Evolutionary conservation across 2,113 vertebrate species (phyloP).

Genomic region (Hystrix cristata): DNA sequence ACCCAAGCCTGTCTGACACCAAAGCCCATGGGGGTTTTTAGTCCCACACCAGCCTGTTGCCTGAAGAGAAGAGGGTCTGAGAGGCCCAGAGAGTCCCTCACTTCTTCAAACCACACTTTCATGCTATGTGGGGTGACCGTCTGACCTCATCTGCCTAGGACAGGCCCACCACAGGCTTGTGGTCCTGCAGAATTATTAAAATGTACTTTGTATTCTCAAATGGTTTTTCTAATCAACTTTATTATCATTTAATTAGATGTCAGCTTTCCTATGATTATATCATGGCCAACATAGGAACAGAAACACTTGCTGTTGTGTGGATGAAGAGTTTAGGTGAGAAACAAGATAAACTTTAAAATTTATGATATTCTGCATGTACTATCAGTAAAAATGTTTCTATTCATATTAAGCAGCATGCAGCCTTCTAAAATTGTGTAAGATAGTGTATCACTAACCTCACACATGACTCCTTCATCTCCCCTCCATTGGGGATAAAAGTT

Average conservation of each 20-base stretch:
- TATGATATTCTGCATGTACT: not conserved
- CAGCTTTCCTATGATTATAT: not conserved
- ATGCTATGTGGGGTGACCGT: not conserved
- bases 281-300: not conserved
- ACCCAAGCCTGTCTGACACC: not conserved
- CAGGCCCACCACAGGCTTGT: not conserved
- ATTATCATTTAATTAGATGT: not conserved
- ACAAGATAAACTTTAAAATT: conserved; percentile 32
- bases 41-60: not conserved
- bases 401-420: not conserved
- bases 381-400: not conserved
- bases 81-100: not conserved
- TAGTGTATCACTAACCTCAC: not conserved
- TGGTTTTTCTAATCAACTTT: not conserved
- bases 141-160: not conserved
- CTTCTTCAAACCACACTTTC: not conserved
- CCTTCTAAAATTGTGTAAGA: not conserved
- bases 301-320: not conserved
- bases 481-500: not conserved
- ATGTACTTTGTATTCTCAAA: not conserved
- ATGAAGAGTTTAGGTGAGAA: not conserved
- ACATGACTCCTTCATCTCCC: not conserved
- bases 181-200: not conserved
- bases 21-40: not conserved
- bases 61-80: not conserved